Percentiles rank a stretch among this genome's conserved stretches.
phyloP scores from a whole-genome alignment of 2,888 invertebrate genomes.

The Tineola bisselliella region DNA sequence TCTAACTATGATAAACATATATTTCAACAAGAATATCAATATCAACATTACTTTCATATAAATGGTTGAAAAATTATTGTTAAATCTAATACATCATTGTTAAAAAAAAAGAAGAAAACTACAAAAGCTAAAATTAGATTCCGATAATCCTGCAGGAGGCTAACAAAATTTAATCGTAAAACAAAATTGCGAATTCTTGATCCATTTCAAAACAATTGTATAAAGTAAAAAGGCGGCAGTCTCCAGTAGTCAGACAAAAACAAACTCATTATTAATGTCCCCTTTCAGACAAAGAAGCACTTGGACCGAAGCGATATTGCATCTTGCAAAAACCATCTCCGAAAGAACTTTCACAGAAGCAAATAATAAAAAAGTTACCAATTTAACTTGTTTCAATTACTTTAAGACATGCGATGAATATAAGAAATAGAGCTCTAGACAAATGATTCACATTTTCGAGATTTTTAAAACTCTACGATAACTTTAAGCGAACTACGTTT shows the following conservation, averaged over 20 bases:
- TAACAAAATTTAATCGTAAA: background rate
- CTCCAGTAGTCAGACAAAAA: slow-evolving; percentile 7
- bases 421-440: background rate
- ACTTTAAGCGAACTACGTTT: too few relatives aligned
- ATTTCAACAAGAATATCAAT: too few relatives aligned
- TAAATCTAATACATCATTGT: too few relatives aligned
- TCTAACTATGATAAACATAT: too few relatives aligned
- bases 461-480: background rate
- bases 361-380: slow-evolving; percentile 6
- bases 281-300: slow-evolving; percentile 8
- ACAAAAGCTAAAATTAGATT: background rate
- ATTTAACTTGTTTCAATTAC: slow-evolving; percentile 12
- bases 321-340: slow-evolving; percentile 28
- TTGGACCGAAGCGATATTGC: slow-evolving; percentile 24
- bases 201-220: slow-evolving; percentile 8
- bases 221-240: slow-evolving; percentile 8
- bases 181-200: background rate
- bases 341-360: slow-evolving; percentile 6
- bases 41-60: too few relatives aligned
- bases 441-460: background rate
- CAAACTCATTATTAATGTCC: slow-evolving; percentile 13
- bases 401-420: background rate
- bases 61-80: too few relatives aligned
- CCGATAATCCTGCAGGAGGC: background rate
- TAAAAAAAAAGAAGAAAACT: too few relatives aligned